Conservation (phyloP, 2,797 vertebrate genomes). For the Labeo calbasu region DNA sequence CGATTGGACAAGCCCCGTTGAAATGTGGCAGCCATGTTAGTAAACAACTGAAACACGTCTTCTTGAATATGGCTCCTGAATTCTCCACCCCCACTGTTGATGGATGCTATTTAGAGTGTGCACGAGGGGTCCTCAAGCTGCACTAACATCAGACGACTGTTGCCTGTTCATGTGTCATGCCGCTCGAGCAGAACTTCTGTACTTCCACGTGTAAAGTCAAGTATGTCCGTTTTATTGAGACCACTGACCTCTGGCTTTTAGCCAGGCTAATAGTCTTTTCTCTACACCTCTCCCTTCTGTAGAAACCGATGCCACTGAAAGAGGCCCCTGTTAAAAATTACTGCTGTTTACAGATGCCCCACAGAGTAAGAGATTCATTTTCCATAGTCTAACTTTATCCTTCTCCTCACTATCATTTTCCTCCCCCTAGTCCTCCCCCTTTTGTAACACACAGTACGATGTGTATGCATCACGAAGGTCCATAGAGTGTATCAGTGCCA, state of each 20-base stretch:
- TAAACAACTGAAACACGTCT: slow-evolving; percentile 66
- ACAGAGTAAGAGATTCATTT: slow-evolving; percentile 82
- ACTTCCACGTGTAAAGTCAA: slow-evolving; percentile 24
- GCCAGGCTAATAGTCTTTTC: slow-evolving; percentile 78
- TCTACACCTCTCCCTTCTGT: slow-evolving; percentile 78
- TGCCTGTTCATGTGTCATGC: slow-evolving; percentile 59
- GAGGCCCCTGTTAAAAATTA: slow-evolving; percentile 81
- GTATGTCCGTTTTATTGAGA: slow-evolving; percentile 46
- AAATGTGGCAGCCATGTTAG: slow-evolving; percentile 53
- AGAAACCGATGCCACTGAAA: slow-evolving; percentile 81
- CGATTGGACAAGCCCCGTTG: slow-evolving; percentile 68
- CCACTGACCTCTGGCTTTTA: slow-evolving; percentile 51
- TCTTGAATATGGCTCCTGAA: slow-evolving; percentile 62
- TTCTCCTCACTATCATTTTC: slow-evolving; percentile 73
- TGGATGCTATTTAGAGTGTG: slow-evolving; percentile 41
- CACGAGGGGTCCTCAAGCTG: slow-evolving; percentile 44
- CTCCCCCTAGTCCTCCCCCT: slow-evolving; percentile 61
- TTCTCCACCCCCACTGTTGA: slow-evolving; percentile 52
- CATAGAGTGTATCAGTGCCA: slow-evolving; percentile 36
- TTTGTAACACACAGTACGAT: slow-evolving; percentile 55
- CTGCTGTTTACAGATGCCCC: slow-evolving; percentile 83
- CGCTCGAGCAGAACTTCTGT: slow-evolving; percentile 43
- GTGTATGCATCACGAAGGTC: slow-evolving; percentile 55
- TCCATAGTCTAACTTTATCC: slow-evolving; percentile 72
- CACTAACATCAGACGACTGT: slow-evolving; percentile 56